Evolutionary conservation across 2,888 invertebrate species (phyloP).

Genomic region (Drosophila hamatofila): DNA sequence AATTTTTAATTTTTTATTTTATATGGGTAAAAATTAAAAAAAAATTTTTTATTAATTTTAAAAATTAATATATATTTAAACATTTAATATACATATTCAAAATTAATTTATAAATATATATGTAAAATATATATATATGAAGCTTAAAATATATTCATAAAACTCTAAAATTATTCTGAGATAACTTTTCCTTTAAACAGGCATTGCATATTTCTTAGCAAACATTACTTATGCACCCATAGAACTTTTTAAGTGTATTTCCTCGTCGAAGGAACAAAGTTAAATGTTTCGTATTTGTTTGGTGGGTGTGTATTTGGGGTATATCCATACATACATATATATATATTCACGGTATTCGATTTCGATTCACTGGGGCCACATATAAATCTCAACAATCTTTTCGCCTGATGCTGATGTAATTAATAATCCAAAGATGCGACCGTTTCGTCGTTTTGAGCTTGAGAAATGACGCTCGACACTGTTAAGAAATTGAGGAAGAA

Average conservation of each 20-base stretch:
- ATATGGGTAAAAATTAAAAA: too few relatives aligned
- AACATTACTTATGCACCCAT: neutral
- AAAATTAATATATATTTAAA: too few relatives aligned
- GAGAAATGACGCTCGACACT: conserved; percentile 70
- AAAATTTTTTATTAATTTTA: too few relatives aligned
- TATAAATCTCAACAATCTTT: conserved; percentile 67
- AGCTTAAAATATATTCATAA: neutral
- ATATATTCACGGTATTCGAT: conserved; percentile 67
- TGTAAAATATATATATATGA: neutral
- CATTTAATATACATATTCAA: too few relatives aligned
- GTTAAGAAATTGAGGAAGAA: conserved; percentile 27
- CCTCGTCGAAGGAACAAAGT: neutral
- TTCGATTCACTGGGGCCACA: conserved; percentile 71
- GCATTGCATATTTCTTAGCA: neutral
- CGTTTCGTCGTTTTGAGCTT: conserved; percentile 79
- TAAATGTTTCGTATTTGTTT: neutral
- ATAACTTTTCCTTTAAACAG: neutral
- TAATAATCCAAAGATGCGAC: conserved; percentile 78
- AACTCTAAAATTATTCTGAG: neutral
- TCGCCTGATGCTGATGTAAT: conserved; percentile 64
- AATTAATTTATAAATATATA: neutral
- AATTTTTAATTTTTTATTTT: too few relatives aligned
- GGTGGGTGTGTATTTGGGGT: conserved; percentile 13
- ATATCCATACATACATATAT: too few relatives aligned
- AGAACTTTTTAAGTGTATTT: neutral